A percentile compares a stretch with the other conserved stretches of the same genome.
Evolutionary conservation across 2,113 vertebrate genomes (phyloP).

Genomic region (Ancistrus triradiatus): DNA sequence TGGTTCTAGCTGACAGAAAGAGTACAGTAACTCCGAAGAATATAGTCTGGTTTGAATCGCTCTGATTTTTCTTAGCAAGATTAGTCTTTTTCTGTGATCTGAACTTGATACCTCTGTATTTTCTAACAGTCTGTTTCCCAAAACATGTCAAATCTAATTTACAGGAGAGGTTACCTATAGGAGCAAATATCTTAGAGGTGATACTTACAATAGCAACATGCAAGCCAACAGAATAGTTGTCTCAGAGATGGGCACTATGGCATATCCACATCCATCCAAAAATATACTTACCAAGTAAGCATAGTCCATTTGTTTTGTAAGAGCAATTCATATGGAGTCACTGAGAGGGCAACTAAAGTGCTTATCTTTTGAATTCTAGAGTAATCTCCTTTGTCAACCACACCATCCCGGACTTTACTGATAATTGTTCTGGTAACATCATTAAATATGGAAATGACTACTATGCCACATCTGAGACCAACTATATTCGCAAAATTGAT

Average conservation of each 20-base stretch:
- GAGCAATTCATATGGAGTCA: not conserved
- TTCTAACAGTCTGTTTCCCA: too few species aligned
- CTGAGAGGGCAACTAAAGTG: not conserved
- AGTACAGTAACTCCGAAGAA: too few species aligned
- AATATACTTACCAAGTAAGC: constrained; percentile 86
- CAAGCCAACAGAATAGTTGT: constrained; percentile 88
- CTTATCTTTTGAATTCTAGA: constrained; percentile 56
- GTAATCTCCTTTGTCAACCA: constrained; percentile 87
- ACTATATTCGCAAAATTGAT: constrained; percentile 89
- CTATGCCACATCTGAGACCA: constrained; percentile 87
- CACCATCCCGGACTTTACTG: constrained; percentile 91
- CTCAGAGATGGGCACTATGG: constrained; percentile 97
- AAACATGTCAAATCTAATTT: too few species aligned
- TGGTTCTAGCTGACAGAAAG: too few species aligned
- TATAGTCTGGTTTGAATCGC: too few species aligned
- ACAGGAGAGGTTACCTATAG: constrained; percentile 85
- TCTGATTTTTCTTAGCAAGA: too few species aligned
- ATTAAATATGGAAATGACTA: constrained; percentile 86
- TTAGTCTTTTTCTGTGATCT: too few species aligned
- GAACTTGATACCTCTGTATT: not conserved
- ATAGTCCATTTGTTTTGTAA: not conserved
- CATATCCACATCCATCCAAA: constrained; percentile 91
- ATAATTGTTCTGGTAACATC: constrained; percentile 90
- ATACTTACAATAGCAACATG: constrained; percentile 81
- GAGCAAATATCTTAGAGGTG: constrained; percentile 83